These are phyloP conservation scores for Pseudomugil gertrudae DNA, from an alignment of 2,797 vertebrate genomes.

Conservation along the genomic window DNA sequence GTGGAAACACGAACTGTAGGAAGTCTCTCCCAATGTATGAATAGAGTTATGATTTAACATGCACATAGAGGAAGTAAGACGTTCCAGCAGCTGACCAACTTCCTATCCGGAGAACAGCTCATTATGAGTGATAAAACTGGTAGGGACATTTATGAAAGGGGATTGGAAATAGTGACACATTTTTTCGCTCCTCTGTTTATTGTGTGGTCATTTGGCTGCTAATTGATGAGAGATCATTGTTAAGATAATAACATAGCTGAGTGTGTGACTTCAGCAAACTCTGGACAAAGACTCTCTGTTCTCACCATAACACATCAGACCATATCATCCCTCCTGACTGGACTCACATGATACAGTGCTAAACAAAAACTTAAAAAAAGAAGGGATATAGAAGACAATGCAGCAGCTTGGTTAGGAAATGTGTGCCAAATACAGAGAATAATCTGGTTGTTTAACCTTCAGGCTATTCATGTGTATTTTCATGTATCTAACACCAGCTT, in stretches of 20 bases:
- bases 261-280: slow-evolving; percentile 34
- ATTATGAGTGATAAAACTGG: slow-evolving; percentile 55
- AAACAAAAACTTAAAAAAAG: slow-evolving; percentile 15
- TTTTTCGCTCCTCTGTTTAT: slow-evolving; percentile 28
- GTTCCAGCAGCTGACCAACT: slow-evolving; percentile 75
- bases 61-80: slow-evolving; percentile 77
- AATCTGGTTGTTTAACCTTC: slow-evolving; percentile 38
- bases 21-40: slow-evolving; percentile 58
- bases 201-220: slow-evolving; percentile 47
- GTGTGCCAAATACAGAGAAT: slow-evolving; percentile 22
- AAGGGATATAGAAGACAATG: slow-evolving; percentile 1
- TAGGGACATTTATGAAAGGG: slow-evolving; percentile 30
- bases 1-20: slow-evolving; percentile 63
- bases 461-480: slow-evolving; percentile 34
- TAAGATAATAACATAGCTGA: slow-evolving; percentile 31
- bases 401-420: slow-evolving; percentile 20
- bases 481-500: slow-evolving; percentile 32
- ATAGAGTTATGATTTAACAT: slow-evolving; percentile 57
- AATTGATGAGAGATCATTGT: slow-evolving; percentile 45
- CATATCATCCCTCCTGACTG: slow-evolving; percentile 42
- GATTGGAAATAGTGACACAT: slow-evolving; percentile 46
- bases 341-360: slow-evolving; percentile 39
- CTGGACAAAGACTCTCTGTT: slow-evolving; percentile 67
- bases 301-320: slow-evolving; percentile 19
- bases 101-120: slow-evolving; percentile 63